phyloP scores from a whole-genome alignment of 2,113 vertebrate genomes.

The Chamaea fasciata region DNA sequence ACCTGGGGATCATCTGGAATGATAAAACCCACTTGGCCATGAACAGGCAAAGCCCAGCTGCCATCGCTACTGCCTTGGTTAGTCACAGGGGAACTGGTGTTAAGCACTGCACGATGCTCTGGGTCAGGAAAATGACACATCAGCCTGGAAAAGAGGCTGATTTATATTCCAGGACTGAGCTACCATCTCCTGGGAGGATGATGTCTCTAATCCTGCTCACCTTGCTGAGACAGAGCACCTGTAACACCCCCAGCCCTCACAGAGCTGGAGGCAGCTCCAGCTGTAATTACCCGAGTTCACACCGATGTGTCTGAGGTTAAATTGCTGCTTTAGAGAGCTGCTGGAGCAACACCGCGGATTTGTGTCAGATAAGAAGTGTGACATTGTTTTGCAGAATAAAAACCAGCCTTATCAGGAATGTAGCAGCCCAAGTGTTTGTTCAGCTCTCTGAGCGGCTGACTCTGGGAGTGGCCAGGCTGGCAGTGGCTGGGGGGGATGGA shows the following conservation, averaged over 20 bases:
- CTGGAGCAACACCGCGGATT: neutral
- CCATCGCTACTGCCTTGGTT: neutral
- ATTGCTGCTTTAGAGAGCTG: neutral
- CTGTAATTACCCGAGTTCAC: neutral
- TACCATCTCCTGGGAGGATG: neutral
- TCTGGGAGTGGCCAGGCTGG: neutral
- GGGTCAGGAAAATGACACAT: neutral
- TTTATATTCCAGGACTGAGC: neutral
- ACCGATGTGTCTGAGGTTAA: neutral
- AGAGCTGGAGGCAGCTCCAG: neutral
- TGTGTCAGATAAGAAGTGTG: constrained; percentile 6
- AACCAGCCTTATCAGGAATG: neutral
- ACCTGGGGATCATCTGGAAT: neutral
- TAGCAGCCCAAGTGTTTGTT: neutral
- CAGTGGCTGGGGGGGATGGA: neutral
- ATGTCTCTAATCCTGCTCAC: neutral
- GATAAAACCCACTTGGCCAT: accelerated
- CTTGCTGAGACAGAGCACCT: constrained; percentile 15
- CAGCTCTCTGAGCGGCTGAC: neutral
- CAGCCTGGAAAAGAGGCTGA: neutral
- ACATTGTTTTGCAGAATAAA: constrained; percentile 19
- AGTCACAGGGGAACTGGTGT: neutral
- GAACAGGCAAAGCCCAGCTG: neutral
- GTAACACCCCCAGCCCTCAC: neutral
- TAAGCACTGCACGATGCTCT: neutral